phyloP scores from a whole-genome alignment of 2,113 vertebrate species.

The Aegotheles bennettii region DNA sequence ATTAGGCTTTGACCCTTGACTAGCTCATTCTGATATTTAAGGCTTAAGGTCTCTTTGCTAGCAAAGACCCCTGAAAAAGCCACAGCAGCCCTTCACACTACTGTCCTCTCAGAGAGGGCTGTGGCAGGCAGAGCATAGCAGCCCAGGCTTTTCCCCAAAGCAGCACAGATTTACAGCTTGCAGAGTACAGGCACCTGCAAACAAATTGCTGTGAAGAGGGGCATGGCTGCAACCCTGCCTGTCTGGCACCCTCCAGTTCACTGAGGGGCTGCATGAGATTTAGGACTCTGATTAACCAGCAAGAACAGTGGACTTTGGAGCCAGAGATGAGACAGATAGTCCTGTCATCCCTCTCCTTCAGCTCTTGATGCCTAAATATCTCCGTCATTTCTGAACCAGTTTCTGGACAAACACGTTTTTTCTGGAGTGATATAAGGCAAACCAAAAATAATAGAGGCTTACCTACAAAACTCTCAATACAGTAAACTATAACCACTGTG shows the following conservation, averaged over 20 bases:
- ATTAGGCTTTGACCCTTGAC: background rate
- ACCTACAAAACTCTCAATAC: background rate
- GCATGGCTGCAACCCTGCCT: background rate
- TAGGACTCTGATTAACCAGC: background rate
- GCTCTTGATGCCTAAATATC: background rate
- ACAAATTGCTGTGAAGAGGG: background rate
- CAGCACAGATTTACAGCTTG: background rate
- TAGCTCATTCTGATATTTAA: background rate
- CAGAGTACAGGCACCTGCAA: background rate
- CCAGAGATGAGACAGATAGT: background rate
- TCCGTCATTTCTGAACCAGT: background rate
- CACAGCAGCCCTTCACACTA: background rate
- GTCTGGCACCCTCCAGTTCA: rapidly evolving
- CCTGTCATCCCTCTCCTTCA: background rate
- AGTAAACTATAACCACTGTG: background rate
- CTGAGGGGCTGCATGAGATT: background rate
- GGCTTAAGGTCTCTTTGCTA: background rate
- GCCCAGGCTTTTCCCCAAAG: background rate
- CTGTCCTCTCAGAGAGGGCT: background rate
- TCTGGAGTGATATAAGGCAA: background rate
- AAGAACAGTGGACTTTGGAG: background rate
- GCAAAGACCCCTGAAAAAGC: background rate
- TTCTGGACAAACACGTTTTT: background rate
- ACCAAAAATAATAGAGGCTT: background rate
- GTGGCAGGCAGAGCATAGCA: background rate